Conservation (phyloP, 92 coral and sea anemone species). For the Zoanthus gigantus region DNA sequence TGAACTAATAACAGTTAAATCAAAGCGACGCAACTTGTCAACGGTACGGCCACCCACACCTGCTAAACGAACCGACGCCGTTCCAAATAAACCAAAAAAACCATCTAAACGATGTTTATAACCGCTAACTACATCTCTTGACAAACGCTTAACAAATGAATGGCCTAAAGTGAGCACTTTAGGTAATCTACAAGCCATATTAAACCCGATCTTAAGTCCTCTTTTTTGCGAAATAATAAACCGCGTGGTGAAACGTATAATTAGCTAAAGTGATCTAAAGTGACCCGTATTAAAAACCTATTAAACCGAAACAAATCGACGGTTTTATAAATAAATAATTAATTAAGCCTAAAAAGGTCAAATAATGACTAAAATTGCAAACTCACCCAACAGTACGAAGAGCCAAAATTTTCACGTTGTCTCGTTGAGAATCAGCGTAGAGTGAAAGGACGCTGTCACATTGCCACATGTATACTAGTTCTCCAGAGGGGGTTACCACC, state of each 20-base stretch:
- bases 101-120: background rate
- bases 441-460: background rate
- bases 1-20: background rate
- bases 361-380: background rate
- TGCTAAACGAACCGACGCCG: background rate
- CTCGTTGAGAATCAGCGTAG: too few species aligned
- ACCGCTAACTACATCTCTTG: background rate
- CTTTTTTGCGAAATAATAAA: too few species aligned
- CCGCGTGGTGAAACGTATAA: too few species aligned
- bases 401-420: background rate
- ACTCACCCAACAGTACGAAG: background rate
- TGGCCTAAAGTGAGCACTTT: background rate
- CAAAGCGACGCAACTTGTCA: background rate
- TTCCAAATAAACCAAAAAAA: background rate
- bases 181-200: too few species aligned
- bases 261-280: too few species aligned
- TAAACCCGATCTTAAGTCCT: too few species aligned
- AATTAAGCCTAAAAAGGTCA: background rate
- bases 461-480: slow-evolving; percentile 4
- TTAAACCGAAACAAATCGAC: background rate
- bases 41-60: background rate
- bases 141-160: background rate
- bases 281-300: background rate
- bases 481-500: slow-evolving; percentile 16
- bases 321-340: background rate